These are phyloP conservation scores for Perithous albicinctus DNA, from an alignment of 2,888 invertebrate species.

Conservation along the genomic window DNA sequence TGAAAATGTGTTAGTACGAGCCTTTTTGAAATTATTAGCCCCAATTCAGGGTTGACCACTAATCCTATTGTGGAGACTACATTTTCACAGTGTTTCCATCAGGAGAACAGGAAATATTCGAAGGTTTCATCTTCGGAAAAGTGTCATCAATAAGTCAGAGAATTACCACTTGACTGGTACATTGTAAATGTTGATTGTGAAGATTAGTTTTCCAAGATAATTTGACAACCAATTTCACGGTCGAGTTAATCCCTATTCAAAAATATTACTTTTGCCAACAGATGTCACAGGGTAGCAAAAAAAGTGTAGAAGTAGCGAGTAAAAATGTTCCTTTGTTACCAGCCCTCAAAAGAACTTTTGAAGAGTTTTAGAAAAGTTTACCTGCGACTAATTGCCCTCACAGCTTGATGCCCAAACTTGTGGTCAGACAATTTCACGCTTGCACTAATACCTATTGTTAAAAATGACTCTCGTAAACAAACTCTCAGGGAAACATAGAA, in stretches of 20 bases:
- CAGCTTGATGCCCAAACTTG: neutral
- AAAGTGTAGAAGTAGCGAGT: slow-evolving; percentile 45
- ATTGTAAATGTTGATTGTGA: no score
- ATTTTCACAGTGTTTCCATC: neutral
- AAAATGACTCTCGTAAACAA: neutral
- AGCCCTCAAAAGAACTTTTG: neutral
- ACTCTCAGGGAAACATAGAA: neutral
- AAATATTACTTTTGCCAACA: slow-evolving; percentile 74
- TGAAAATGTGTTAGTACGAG: neutral
- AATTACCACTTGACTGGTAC: no score
- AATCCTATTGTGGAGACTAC: no score
- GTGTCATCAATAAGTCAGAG: no score
- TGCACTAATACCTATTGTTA: neutral
- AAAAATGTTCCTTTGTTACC: neutral
- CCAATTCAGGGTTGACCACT: no score
- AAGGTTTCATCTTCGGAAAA: no score
- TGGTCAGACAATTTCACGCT: neutral
- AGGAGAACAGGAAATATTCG: no score
- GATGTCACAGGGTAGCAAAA: slow-evolving; percentile 70
- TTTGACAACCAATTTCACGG: slow-evolving; percentile 53
- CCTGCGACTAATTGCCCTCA: neutral
- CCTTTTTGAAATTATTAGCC: no score
- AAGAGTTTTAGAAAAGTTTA: neutral
- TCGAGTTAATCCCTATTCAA: slow-evolving; percentile 67
- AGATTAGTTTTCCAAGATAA: no score